Conservation (phyloP, 2,113 vertebrate genomes). For the Plotosus lineatus region DNA sequence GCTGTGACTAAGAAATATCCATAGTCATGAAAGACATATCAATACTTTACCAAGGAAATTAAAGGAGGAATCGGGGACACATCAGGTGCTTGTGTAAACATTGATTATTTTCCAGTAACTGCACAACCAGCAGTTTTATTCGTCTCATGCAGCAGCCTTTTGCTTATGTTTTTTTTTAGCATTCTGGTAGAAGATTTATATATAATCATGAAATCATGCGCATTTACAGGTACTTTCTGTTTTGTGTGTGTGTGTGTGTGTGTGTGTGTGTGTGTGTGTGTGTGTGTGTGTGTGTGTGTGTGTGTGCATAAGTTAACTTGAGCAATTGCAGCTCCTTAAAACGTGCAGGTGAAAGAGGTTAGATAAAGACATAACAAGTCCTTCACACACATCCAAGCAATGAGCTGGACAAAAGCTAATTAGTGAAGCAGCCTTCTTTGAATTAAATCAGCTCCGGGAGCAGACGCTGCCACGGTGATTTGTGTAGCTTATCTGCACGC, state of each 20-base stretch:
- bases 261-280: conserved; percentile 17
- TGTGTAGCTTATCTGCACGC: conserved; percentile 41
- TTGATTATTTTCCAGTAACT: background rate
- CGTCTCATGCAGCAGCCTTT: background rate
- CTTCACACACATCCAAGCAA: conserved; percentile 47
- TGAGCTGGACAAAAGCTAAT: conserved; percentile 53
- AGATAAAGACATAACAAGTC: conserved; percentile 47
- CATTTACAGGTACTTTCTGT: conserved; percentile 19
- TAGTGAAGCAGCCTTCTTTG: conserved; percentile 46
- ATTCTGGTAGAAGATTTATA: background rate
- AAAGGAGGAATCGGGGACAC: background rate
- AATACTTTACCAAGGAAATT: background rate
- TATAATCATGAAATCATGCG: background rate
- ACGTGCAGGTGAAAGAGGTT: conserved; percentile 33
- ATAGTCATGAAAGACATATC: background rate
- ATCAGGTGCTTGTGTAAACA: background rate
- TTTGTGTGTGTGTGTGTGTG: conserved; percentile 32
- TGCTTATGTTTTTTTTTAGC: background rate
- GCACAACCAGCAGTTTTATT: too few relatives aligned
- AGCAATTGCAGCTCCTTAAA: background rate
- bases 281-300: background rate
- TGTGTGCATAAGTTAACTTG: background rate
- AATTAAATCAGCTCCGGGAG: conserved; percentile 43
- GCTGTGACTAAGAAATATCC: background rate
- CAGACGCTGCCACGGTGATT: conserved; percentile 46